A percentile compares a stretch with the other conserved stretches of the same genome.
Conservation (phyloP, 2,888 invertebrate genomes). For the Rotaria magnacalcarata region DNA sequence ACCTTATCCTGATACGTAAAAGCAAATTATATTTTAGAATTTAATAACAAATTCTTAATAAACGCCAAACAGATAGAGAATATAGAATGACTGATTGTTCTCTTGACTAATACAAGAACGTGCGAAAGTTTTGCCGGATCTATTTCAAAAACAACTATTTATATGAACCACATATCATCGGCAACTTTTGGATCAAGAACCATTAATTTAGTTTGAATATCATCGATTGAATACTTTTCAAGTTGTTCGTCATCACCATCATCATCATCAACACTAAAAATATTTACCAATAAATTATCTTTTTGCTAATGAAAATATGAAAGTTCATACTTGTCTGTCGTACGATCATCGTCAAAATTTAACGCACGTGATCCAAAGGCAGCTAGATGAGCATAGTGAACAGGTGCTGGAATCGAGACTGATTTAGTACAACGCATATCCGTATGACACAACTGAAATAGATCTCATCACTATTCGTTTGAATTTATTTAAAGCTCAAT, state of each 20-base stretch:
- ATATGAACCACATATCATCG: neutral
- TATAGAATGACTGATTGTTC: too few species aligned
- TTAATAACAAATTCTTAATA: too few species aligned
- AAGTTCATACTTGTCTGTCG: neutral
- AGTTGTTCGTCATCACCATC: neutral
- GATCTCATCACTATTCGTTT: neutral
- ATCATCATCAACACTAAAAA: neutral
- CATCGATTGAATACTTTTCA: neutral
- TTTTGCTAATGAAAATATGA: too few species aligned
- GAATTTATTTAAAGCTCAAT: neutral
- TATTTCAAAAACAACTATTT: neutral
- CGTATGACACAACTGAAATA: neutral
- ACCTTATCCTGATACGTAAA: too few species aligned
- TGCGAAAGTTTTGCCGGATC: too few species aligned
- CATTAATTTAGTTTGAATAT: neutral
- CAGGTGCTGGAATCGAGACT: constrained; percentile 19
- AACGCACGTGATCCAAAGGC: neutral
- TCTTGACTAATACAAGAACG: too few species aligned
- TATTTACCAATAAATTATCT: too few species aligned
- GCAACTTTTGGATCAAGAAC: neutral
- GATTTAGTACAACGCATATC: constrained; percentile 16
- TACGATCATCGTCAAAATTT: neutral
- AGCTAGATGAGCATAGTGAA: constrained; percentile 17
- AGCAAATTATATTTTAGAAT: too few species aligned
- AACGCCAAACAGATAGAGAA: too few species aligned